These are phyloP conservation scores for Meloidogyne exigua DNA, from an alignment of 1,140 invertebrate genomes.

Conservation along the genomic window DNA sequence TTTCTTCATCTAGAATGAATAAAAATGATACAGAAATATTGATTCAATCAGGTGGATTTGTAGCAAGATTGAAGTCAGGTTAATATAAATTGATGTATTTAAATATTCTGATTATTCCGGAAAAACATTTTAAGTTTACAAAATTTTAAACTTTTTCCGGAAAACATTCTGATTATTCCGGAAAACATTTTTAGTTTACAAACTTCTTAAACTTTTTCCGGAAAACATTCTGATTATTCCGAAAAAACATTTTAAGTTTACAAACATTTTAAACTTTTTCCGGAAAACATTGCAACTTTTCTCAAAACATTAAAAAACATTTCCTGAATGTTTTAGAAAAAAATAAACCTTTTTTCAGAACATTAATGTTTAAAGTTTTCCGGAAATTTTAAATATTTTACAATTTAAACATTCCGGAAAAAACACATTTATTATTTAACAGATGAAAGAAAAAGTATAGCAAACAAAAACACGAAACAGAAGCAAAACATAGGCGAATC, in stretches of 20 bases:
- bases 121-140: neutral
- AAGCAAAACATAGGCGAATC: neutral
- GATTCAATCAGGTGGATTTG: neutral
- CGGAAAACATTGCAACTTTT: neutral
- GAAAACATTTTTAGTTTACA: too few species aligned
- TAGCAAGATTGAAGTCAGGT: conserved; percentile 1
- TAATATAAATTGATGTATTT: neutral
- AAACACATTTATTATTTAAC: neutral
- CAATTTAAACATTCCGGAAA: neutral
- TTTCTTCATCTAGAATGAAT: neutral
- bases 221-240: neutral
- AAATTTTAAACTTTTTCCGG: too few species aligned
- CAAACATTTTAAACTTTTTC: too few species aligned
- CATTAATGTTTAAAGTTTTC: too few species aligned
- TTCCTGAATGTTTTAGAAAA: too few species aligned
- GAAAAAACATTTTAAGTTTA: neutral
- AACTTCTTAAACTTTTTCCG: too few species aligned
- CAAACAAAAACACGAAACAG: neutral
- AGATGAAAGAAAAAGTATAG: neutral
- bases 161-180: neutral
- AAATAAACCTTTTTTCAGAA: too few species aligned
- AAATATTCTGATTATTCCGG: neutral
- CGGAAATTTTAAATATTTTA: too few species aligned
- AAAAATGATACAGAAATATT: neutral
- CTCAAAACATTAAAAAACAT: neutral